These are phyloP conservation scores for Tetraneura akinire DNA, from an alignment of 1,140 invertebrate species.

Conservation along the genomic window DNA sequence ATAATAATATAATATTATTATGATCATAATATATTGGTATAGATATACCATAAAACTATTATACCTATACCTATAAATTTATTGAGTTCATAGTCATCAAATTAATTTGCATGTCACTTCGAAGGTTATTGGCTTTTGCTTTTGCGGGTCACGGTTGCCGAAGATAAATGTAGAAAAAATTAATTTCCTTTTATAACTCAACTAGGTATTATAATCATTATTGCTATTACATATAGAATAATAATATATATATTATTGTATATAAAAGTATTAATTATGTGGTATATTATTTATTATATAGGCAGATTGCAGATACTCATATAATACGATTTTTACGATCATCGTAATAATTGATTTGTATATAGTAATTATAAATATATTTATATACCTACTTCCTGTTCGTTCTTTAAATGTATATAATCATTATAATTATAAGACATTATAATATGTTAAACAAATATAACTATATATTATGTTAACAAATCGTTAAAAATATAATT, in stretches of 20 bases:
- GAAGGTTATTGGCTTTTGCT: slow-evolving; percentile 50
- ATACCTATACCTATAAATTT: too few relatives aligned
- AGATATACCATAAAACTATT: too few relatives aligned
- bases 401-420: too few relatives aligned
- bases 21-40: too few relatives aligned
- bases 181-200: slow-evolving; percentile 9
- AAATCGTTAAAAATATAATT: too few relatives aligned
- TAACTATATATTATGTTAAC: too few relatives aligned
- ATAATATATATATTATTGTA: too few relatives aligned
- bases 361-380: neutral
- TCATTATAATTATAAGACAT: too few relatives aligned
- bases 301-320: neutral
- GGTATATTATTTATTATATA: neutral
- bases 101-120: slow-evolving; percentile 47
- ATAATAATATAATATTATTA: too few relatives aligned
- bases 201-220: neutral
- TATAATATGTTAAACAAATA: too few relatives aligned
- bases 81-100: slow-evolving; percentile 37
- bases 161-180: neutral
- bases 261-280: too few relatives aligned
- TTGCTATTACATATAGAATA: too few relatives aligned
- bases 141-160: slow-evolving; percentile 27
- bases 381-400: slow-evolving; percentile 25
- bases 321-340: slow-evolving; percentile 14
- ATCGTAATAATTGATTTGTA: slow-evolving; percentile 18